These are phyloP conservation scores for Neosilurus mollespiculum DNA, from an alignment of 2,797 vertebrate species.

Conservation along the genomic window DNA sequence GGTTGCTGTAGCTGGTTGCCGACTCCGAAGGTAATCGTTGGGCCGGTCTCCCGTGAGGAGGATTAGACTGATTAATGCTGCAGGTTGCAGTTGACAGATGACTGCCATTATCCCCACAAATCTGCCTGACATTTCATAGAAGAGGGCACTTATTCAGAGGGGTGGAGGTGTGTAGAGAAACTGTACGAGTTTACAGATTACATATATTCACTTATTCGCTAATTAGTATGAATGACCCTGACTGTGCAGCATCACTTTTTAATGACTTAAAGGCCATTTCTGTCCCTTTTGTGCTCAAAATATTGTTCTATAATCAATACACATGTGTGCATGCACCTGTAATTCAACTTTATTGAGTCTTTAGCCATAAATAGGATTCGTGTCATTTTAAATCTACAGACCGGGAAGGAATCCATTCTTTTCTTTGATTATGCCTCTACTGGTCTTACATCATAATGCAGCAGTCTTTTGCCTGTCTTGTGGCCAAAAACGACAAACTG, in stretches of 20 bases:
- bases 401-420: constrained; percentile 73
- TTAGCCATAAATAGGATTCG: background rate
- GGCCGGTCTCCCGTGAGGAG: constrained; percentile 61
- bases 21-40: constrained; percentile 48
- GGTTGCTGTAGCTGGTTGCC: constrained; percentile 15
- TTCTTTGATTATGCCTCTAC: constrained; percentile 43
- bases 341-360: constrained; percentile 44
- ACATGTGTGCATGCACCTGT: background rate
- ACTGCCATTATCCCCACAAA: constrained; percentile 78
- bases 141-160: constrained; percentile 75
- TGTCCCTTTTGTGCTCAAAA: constrained; percentile 18
- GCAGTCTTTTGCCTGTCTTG: constrained; percentile 22
- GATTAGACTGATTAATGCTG: constrained; percentile 74
- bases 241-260: background rate
- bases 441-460: constrained; percentile 42
- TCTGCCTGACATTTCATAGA: constrained; percentile 71
- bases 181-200: constrained; percentile 63
- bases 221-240: background rate
- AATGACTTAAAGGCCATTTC: constrained; percentile 59
- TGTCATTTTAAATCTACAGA: constrained; percentile 64
- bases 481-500: constrained; percentile 47
- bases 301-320: too few relatives aligned
- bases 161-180: constrained; percentile 66
- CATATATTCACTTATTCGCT: background rate
- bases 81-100: constrained; percentile 76